Conservation (phyloP, 2,113 vertebrate genomes). For the Condylura cristata region DNA sequence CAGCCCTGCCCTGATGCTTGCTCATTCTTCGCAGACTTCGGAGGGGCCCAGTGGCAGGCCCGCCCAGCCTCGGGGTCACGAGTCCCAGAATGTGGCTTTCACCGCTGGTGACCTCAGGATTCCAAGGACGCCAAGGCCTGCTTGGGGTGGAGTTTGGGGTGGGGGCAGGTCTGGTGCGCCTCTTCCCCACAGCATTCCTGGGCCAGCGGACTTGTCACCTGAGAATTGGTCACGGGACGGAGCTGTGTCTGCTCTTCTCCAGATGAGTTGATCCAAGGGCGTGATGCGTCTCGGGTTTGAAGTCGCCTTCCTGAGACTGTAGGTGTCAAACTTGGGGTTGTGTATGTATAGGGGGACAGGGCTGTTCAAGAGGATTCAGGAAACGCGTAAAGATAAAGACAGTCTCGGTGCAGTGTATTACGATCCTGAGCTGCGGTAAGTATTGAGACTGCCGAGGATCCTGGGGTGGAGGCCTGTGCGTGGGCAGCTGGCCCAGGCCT, state of each 20-base stretch:
- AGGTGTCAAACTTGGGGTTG: not conserved
- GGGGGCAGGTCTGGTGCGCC: not conserved
- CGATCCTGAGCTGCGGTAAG: accelerated
- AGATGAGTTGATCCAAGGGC: not conserved
- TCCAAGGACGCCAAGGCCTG: not conserved
- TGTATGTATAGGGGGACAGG: not conserved
- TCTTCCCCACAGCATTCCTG: not conserved
- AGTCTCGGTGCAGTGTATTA: accelerated
- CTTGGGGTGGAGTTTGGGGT: too few relatives aligned
- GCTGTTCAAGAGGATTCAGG: not conserved
- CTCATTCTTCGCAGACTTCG: not conserved
- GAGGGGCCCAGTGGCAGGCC: not conserved
- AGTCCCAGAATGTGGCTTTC: not conserved
- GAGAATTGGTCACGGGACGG: not conserved
- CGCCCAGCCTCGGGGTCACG: accelerated
- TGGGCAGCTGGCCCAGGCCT: not conserved
- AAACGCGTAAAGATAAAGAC: not conserved
- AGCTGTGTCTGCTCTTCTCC: not conserved
- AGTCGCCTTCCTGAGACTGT: not conserved
- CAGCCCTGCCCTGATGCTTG: not conserved
- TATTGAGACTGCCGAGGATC: accelerated
- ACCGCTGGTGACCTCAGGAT: not conserved
- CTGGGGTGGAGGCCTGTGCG: not conserved
- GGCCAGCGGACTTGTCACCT: not conserved
- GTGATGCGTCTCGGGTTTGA: not conserved